These are phyloP conservation scores for Hypothenemus hampei DNA, from an alignment of 1,140 invertebrate species.

Conservation along the genomic window DNA sequence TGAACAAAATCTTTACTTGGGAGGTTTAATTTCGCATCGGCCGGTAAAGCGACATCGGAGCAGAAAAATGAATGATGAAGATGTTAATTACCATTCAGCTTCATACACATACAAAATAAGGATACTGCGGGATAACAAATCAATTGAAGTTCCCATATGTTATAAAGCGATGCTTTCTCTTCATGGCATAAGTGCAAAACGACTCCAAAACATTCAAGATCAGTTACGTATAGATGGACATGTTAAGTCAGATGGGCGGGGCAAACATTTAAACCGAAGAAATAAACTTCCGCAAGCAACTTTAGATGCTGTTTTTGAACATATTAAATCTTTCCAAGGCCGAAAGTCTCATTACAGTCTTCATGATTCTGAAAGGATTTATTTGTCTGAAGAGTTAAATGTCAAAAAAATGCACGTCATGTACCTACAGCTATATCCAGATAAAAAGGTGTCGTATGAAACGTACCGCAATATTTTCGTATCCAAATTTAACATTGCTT, in stretches of 20 bases:
- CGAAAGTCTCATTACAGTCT: conserved; percentile 18
- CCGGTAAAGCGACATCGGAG: background rate
- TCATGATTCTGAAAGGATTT: conserved; percentile 8
- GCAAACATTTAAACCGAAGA: no score
- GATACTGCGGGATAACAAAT: background rate
- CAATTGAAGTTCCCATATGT: conserved; percentile 1
- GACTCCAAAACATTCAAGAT: no score
- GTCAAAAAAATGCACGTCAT: conserved; percentile 14
- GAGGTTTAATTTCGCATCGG: conserved; percentile 1
- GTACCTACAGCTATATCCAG: conserved; percentile 4
- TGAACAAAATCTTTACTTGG: conserved; percentile 6
- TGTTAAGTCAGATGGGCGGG: no score
- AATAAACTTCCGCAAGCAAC: no score
- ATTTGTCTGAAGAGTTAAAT: conserved; percentile 8
- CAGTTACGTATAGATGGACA: no score
- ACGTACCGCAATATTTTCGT: conserved; percentile 19
- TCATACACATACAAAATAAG: background rate
- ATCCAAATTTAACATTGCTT: conserved; percentile 15
- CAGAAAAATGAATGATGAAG: background rate
- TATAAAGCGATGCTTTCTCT: background rate
- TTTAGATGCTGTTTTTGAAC: no score
- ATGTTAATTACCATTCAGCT: background rate
- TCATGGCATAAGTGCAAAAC: background rate
- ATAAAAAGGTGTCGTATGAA: conserved; percentile 8
- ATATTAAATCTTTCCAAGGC: no score